Conservation (phyloP, 2,113 vertebrate genomes). For the Fulmarus glacialis region DNA sequence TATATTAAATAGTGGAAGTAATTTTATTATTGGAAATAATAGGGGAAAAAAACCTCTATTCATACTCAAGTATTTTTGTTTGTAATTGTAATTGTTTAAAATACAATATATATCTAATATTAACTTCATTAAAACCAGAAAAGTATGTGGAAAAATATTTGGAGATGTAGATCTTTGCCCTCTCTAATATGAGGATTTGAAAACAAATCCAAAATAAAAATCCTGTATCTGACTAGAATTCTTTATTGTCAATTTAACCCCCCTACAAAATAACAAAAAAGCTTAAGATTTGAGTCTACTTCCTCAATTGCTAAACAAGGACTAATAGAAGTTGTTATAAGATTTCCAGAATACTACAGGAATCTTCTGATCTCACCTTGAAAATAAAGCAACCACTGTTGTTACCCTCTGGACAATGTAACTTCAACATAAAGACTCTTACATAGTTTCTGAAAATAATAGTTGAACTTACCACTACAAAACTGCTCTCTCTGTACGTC, state of each 20-base stretch:
- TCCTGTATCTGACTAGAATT: neutral
- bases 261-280: neutral
- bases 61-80: neutral
- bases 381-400: neutral
- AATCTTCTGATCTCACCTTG: neutral
- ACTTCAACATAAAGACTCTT: neutral
- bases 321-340: neutral
- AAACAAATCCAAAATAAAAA: neutral
- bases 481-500: neutral
- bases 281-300: neutral
- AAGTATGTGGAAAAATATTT: neutral
- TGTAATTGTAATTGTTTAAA: neutral
- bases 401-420: neutral
- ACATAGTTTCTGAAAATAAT: neutral
- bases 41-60: rapidly evolving
- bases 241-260: neutral
- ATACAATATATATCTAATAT: neutral
- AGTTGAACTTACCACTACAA: neutral
- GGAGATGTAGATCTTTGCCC: neutral
- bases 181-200: neutral
- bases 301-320: neutral
- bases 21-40: neutral
- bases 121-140: neutral
- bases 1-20: neutral
- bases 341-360: neutral